phyloP scores from a whole-genome alignment of 2,888 invertebrate genomes.

The Brenthis hecate region DNA sequence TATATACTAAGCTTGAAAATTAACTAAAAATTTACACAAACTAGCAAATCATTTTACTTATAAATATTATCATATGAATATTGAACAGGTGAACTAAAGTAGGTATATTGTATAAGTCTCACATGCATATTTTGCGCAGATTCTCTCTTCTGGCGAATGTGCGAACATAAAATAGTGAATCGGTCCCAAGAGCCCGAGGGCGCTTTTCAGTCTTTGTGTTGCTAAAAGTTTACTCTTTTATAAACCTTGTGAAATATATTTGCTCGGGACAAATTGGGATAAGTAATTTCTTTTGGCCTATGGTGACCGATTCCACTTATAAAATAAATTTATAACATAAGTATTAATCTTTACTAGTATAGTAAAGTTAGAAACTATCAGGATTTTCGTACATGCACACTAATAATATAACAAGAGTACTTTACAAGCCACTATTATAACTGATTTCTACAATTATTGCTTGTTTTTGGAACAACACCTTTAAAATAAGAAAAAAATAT shows the following conservation, averaged over 20 bases:
- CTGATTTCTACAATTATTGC: too few relatives aligned
- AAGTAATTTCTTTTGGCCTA: constrained; percentile 6
- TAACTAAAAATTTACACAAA: not conserved
- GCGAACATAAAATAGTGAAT: constrained; percentile 58
- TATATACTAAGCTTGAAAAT: too few relatives aligned
- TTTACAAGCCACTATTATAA: too few relatives aligned
- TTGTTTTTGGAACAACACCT: too few relatives aligned
- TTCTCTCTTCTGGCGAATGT: constrained; percentile 51
- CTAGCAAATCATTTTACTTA: constrained; percentile 9
- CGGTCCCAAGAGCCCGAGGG: constrained; percentile 53
- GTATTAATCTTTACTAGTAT: too few relatives aligned
- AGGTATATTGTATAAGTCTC: constrained; percentile 45
- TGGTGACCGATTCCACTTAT: not conserved
- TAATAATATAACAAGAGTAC: too few relatives aligned
- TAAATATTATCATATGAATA: constrained; percentile 9
- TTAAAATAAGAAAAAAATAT: too few relatives aligned
- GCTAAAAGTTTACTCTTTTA: constrained; percentile 42
- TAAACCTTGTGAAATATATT: constrained; percentile 43
- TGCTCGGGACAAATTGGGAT: constrained; percentile 41
- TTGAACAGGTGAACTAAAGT: constrained; percentile 2
- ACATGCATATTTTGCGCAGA: constrained; percentile 68
- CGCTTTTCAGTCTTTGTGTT: constrained; percentile 36
- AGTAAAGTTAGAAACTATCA: too few relatives aligned
- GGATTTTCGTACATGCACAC: too few relatives aligned
- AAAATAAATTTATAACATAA: not conserved